Evolutionary conservation across 2,797 vertebrate species (phyloP), one percentile per base, ranked within the genome.

Genomic region (Cetoscarus ocellatus): DNA sequence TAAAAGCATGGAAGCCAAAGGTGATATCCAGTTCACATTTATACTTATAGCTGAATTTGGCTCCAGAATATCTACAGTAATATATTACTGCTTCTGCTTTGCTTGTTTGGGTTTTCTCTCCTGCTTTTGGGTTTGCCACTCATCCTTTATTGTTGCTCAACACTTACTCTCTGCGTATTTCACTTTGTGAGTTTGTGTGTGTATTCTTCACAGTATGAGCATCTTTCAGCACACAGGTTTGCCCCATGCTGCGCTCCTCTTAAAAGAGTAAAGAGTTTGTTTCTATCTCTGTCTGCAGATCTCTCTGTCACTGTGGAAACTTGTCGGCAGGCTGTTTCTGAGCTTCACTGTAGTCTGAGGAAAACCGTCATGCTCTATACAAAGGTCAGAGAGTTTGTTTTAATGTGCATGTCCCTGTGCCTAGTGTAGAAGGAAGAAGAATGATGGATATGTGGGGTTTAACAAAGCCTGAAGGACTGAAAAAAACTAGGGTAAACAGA

Each of bases 271-370:
- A 80, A 70, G 27, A 65, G 60, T 66, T 45, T 12, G 27, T 35
- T 19, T 39, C 18, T 61, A 42, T 34, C 27, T 47, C 57, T 72
- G 55, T 61, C 59, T 57, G 70, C 91, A 98, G 96, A 94, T 52
- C 61, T 51, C 0, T 61, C 75, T 12, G 72, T 95, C 88, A 97
- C 94, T 56, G 34, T 98, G 87, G 95, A 98, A 87, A 93, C 95
- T 42, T 99, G 97, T 61, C 93, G 94, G 75, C 94, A 95, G 50
- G 92, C 95, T 17, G 94, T 95, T 13, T 89, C 82, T 0, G 97
- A 98, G 73, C 96, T 99, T 45, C 96, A 94, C 70, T 86, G 84
- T 78, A 96, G 91, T 67, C 87, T 99, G 77, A 95, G 84, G 83
- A 96, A 89, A 86, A 95, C 96, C 2, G 70, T 95, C 39, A 84